Evolutionary conservation across 2,113 vertebrate species (phyloP).

Genomic region (Orthochromis malagaraziensis): DNA sequence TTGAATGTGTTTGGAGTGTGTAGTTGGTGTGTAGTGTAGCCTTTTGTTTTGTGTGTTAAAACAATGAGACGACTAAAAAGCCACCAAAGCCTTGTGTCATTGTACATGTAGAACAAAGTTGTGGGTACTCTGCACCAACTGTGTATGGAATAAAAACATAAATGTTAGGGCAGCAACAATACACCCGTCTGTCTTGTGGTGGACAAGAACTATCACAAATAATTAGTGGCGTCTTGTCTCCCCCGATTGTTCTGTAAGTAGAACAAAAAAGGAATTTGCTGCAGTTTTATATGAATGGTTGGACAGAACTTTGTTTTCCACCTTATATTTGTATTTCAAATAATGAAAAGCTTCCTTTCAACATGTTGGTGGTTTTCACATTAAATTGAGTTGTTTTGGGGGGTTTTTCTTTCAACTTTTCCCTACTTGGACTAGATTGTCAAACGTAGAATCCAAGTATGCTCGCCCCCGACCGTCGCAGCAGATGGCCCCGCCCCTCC

Average conservation of each 20-base stretch:
- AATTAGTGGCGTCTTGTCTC: background rate
- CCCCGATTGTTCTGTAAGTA: background rate
- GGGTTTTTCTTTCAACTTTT: fast-evolving
- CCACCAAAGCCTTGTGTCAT: background rate
- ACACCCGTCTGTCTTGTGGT: fast-evolving
- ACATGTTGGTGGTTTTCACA: background rate
- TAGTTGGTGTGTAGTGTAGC: background rate
- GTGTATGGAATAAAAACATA: background rate
- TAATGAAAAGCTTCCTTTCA: background rate
- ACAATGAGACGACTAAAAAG: background rate
- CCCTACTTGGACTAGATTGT: background rate
- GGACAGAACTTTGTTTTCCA: background rate
- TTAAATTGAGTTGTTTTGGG: background rate
- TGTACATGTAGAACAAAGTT: background rate
- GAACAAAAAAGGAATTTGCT: background rate
- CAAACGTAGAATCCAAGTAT: background rate
- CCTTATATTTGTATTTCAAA: background rate
- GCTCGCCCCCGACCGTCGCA: background rate
- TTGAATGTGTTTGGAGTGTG: background rate
- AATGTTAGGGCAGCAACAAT: background rate
- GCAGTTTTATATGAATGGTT: background rate
- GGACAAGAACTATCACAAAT: background rate
- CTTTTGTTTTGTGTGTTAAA: background rate
- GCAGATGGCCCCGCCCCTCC: background rate
- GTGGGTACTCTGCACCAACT: background rate